Conservation (phyloP, 2,888 invertebrate species). For the Cephus sareptanus region DNA sequence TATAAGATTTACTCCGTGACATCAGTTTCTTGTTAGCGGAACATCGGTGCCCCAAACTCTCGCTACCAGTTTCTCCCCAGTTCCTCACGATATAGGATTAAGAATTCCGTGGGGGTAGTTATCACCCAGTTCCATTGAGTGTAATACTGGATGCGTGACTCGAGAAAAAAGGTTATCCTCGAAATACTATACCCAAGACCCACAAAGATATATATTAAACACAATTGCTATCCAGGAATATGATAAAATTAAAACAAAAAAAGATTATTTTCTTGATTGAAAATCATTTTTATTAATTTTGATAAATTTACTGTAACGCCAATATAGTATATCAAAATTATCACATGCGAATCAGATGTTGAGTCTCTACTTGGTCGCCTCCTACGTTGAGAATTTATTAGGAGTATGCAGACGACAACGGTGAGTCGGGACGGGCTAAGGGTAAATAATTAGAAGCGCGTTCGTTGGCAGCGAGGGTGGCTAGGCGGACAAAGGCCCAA, state of each 20-base stretch:
- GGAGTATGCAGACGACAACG: conserved; percentile 45
- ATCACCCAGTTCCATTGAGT: not conserved
- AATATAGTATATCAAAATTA: not conserved
- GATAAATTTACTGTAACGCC: not conserved
- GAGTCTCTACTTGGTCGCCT: conserved; percentile 18
- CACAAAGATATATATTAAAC: not conserved
- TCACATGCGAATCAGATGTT: conserved; percentile 17
- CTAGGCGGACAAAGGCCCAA: conserved; percentile 40
- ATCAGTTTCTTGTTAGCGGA: conserved; percentile 58
- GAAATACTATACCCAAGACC: not conserved
- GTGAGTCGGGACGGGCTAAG: conserved; percentile 30
- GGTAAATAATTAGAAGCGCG: conserved; percentile 45
- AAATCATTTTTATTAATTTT: not conserved
- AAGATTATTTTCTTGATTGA: too few species aligned
- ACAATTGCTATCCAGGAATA: not conserved
- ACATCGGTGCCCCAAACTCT: conserved; percentile 38
- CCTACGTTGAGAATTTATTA: conserved; percentile 42
- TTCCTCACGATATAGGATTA: conserved; percentile 26
- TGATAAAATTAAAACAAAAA: too few species aligned
- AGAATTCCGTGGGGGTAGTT: conserved; percentile 21
- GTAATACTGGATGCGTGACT: not conserved
- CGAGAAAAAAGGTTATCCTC: not conserved
- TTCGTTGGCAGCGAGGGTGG: conserved; percentile 18
- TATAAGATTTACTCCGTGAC: conserved; percentile 48
- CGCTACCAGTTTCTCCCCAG: conserved; percentile 35